These are phyloP conservation scores for Harpalus rubripes DNA, from an alignment of 2,888 invertebrate species.

Conservation along the genomic window DNA sequence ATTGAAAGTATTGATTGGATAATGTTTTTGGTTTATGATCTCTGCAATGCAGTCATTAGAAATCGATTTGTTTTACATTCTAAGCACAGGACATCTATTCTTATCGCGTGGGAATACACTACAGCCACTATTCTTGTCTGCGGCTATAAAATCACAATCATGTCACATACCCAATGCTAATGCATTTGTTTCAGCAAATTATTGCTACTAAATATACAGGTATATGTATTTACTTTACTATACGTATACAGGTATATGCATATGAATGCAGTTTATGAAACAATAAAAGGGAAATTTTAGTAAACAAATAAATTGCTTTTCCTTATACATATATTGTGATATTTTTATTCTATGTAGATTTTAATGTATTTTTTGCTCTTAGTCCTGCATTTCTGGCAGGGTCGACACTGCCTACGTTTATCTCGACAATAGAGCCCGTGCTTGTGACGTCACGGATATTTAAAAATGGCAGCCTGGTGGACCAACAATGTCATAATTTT, in stretches of 20 bases:
- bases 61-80: slow-evolving; percentile 25
- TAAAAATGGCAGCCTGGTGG: too few species aligned
- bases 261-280: neutral
- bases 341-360: too few species aligned
- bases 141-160: neutral
- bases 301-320: too few species aligned
- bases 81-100: slow-evolving; percentile 6
- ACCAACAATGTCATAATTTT: too few species aligned
- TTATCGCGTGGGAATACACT: neutral
- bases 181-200: neutral
- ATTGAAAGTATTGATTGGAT: neutral
- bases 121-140: neutral
- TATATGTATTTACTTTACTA: neutral
- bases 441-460: too few species aligned
- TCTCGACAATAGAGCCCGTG: too few species aligned
- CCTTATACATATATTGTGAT: too few species aligned
- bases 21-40: neutral
- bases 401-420: too few species aligned
- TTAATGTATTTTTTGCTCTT: too few species aligned
- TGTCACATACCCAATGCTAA: neutral
- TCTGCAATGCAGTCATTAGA: slow-evolving; percentile 15
- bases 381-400: too few species aligned
- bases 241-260: neutral
- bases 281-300: neutral
- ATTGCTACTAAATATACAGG: neutral